A percentile compares a stretch with the other conserved stretches of the same genome.
These are phyloP conservation scores for Zingel zingel DNA, from an alignment of 2,113 vertebrate species.

Conservation along the genomic window DNA sequence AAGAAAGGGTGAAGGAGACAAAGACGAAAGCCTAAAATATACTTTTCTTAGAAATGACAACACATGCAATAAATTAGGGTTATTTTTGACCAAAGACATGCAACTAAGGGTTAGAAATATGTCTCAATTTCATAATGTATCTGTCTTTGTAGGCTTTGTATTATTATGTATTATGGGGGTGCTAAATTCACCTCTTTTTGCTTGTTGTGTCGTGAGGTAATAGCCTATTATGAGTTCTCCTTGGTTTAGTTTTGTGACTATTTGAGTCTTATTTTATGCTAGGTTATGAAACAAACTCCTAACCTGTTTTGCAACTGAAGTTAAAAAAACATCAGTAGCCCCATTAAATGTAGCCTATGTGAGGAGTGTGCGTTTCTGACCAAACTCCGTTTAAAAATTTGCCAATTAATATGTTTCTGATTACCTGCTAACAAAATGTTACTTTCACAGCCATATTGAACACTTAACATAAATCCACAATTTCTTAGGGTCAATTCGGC, in stretches of 20 bases:
- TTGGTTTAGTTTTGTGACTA: too few species aligned
- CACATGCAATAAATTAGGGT: not conserved
- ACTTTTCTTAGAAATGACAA: not conserved
- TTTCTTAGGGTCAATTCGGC: slow-evolving; percentile 30
- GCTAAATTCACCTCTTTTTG: not conserved
- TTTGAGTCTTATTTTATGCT: too few species aligned
- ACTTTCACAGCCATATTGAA: not conserved
- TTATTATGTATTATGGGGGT: not conserved
- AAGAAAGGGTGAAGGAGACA: not conserved
- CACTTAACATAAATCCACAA: not conserved
- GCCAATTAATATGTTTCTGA: rapidly evolving
- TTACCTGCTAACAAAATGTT: rapidly evolving
- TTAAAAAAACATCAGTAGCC: not conserved
- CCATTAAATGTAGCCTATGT: not conserved
- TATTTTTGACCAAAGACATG: not conserved
- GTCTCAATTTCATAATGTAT: not conserved
- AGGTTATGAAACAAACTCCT: not conserved
- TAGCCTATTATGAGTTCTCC: not conserved
- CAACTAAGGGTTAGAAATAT: not conserved
- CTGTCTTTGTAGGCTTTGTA: not conserved
- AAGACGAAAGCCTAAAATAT: not conserved
- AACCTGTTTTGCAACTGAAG: not conserved
- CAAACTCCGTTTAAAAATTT: slow-evolving; percentile 2
- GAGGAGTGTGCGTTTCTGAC: not conserved
- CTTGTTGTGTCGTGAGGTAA: not conserved